Conservation (phyloP, 1,140 invertebrate genomes). For the Drosophila oshimai region DNA sequence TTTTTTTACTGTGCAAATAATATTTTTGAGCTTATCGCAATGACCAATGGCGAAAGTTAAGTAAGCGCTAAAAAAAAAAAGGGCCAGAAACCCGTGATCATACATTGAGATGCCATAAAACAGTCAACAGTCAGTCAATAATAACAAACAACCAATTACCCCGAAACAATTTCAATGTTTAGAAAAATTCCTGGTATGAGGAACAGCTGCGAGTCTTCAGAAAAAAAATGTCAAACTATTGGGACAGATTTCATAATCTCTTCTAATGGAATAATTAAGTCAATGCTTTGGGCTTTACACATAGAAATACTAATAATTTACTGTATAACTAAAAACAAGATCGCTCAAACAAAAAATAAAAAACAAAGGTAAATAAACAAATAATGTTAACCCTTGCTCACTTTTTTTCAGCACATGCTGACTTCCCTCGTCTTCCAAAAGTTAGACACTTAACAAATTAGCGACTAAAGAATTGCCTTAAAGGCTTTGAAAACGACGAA, state of each 20-base stretch:
- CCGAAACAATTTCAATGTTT: background rate
- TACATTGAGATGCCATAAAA: constrained; percentile 4
- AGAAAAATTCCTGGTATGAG: background rate
- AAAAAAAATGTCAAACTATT: constrained; percentile 22
- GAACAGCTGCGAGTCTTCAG: constrained; percentile 33
- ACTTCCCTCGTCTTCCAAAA: background rate
- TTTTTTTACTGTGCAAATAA: constrained; percentile 17
- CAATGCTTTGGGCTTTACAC: too few relatives aligned
- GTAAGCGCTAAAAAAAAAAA: constrained; percentile 16
- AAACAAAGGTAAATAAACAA: background rate
- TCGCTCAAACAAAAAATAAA: too few relatives aligned
- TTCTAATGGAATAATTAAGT: constrained; percentile 6
- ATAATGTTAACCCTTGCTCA: background rate
- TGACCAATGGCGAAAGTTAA: constrained; percentile 26
- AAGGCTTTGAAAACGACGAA: constrained; percentile 27
- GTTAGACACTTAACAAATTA: constrained; percentile 68
- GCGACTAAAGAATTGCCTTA: constrained; percentile 56
- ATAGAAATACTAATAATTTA: background rate
- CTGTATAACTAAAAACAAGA: too few relatives aligned
- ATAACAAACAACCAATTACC: background rate
- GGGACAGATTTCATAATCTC: constrained; percentile 19
- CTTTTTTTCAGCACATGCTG: background rate
- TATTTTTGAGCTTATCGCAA: constrained; percentile 12
- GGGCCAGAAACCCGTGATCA: constrained; percentile 14
- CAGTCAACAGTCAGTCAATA: background rate